Base-by-base conservation (phyloP, 2,888 invertebrate genomes). In the Xestobium rufovillosum region DNA sequence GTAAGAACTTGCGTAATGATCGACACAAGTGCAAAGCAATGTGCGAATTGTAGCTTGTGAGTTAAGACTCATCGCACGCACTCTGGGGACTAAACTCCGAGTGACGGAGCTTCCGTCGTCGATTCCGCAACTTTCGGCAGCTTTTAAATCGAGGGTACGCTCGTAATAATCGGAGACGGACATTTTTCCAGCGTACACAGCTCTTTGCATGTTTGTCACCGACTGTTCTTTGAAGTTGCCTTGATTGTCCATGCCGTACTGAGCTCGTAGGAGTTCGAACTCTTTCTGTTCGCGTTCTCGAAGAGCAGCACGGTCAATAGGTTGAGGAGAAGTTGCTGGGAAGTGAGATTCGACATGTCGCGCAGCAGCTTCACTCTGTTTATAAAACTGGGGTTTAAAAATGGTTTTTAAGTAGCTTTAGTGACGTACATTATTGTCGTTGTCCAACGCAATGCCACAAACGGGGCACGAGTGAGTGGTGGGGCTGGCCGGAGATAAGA, bases 231-330 rank as follows among this genome's bases (percentile, higher is more conserved):
- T 69, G 64, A 80, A 87, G 53, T 83, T 85, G 3, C 83, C 85
- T 53, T 86, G 84, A 59, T 85, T 84, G 57, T 87, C 87, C 89
- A 90, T 89, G 2, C 89, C 89, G 55, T 88, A 89, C 59, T 87
- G 85, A 2, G 86, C 87, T 57, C 82, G 67, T 23, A 88, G 60
- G 64, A 85, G 66, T 55, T 86, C 83, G 60, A 88, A 88, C 60
- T 88, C 87, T 29, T 80, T 75, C 55, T 86, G 82, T 55, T 88
- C 87, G 14, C 83, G 70, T 44, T 78, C 72, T 48, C 76, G 73
- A 49, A 82, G 74, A 0, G 83, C 83, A 56, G 84, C 83, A 42
- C 74, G 69, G 43, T 80, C 63, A 1, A 61, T 50, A 10, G 61
- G 55, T 2, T 64, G 63, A 0, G 68, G 69, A 4, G 70, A 66